Conservation (phyloP, 2,113 vertebrate species). For the Pardalotus punctatus region DNA sequence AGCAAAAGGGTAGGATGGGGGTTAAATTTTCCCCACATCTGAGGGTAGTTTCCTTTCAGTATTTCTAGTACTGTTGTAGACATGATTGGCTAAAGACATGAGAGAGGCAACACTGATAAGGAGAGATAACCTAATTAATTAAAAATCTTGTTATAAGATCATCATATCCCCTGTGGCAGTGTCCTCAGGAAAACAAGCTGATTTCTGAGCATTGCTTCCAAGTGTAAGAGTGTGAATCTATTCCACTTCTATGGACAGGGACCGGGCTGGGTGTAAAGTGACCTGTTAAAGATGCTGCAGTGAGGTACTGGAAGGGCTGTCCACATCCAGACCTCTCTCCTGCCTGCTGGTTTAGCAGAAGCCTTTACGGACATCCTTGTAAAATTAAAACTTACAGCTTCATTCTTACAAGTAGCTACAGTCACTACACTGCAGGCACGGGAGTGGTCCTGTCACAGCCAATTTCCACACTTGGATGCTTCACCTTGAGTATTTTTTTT, state of each 20-base stretch:
- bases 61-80: background rate
- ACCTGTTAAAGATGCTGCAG: background rate
- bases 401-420: background rate
- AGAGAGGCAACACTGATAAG: background rate
- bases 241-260: background rate
- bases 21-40: background rate
- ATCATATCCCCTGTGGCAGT: background rate
- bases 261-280: rapidly evolving
- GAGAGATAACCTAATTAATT: background rate
- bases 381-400: background rate
- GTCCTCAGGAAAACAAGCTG: background rate
- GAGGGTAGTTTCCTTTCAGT: background rate
- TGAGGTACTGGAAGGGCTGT: background rate
- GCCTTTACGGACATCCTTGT: background rate
- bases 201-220: background rate
- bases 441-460: background rate
- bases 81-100: background rate
- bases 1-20: background rate
- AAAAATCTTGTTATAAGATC: background rate
- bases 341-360: background rate
- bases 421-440: background rate
- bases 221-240: background rate
- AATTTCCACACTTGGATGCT: background rate
- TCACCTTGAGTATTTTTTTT: background rate
- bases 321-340: background rate